A percentile compares a stretch with the other conserved stretches of the same genome.
Conservation (phyloP, 2,113 vertebrate genomes). For the Mirounga angustirostris region DNA sequence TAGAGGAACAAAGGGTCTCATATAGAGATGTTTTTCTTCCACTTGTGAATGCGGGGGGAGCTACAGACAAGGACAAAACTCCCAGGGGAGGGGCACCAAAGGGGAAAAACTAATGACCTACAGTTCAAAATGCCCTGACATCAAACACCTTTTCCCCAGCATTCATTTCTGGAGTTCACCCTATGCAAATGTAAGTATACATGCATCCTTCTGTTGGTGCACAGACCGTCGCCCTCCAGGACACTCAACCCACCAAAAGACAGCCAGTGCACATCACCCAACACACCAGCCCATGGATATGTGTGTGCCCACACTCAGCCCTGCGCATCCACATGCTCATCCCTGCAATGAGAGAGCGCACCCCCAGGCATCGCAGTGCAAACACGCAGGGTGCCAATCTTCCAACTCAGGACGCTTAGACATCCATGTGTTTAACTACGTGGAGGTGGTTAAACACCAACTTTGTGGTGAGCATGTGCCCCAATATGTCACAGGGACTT, state of each 20-base stretch:
- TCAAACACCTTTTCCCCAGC: conserved; percentile 50
- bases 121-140: conserved; percentile 12
- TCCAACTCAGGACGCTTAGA: background rate
- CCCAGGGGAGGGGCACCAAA: conserved; percentile 2
- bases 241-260: background rate
- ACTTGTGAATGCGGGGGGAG: background rate
- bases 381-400: no score
- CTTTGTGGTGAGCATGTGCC: background rate
- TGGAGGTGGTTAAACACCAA: background rate
- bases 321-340: background rate
- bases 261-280: background rate
- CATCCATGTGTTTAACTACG: background rate
- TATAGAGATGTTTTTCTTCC: conserved; percentile 50
- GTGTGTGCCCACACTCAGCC: no score
- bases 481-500: background rate
- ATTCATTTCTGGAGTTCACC: conserved; percentile 22
- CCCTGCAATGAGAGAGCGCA: background rate
- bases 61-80: conserved; percentile 22
- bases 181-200: background rate
- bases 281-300: no score
- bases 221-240: background rate
- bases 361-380: no score
- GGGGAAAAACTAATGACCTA: conserved; percentile 46
- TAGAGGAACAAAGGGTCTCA: conserved; percentile 54
- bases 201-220: background rate